phyloP scores from a whole-genome alignment of 1,140 invertebrate genomes.

The Tigriopus japonicus region DNA sequence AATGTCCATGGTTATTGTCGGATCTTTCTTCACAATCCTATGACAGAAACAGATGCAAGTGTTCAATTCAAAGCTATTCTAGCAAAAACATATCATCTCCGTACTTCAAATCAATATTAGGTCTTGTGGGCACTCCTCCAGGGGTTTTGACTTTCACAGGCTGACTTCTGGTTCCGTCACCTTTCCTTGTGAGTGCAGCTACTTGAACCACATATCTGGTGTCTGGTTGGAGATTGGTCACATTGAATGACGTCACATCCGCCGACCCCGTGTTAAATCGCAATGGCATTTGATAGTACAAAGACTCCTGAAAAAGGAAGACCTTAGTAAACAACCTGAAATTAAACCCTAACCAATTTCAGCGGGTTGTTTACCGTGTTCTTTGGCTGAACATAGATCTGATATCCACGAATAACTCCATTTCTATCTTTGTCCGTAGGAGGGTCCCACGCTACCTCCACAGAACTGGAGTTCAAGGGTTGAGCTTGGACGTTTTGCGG shows the following conservation, averaged over 20 bases:
- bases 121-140: constrained; percentile 73
- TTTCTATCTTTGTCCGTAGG: constrained; percentile 74
- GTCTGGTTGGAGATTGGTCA: constrained; percentile 73
- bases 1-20: constrained; percentile 61
- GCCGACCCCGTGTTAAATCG: constrained; percentile 57
- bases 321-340: background rate
- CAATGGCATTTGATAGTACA: constrained; percentile 17
- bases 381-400: constrained; percentile 74
- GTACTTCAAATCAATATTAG: constrained; percentile 65
- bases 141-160: constrained; percentile 66
- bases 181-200: constrained; percentile 77
- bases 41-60: constrained; percentile 1
- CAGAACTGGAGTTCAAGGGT: constrained; percentile 75
- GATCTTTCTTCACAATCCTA: constrained; percentile 58
- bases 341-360: background rate
- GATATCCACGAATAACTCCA: constrained; percentile 89
- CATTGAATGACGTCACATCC: constrained; percentile 52
- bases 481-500: constrained; percentile 70
- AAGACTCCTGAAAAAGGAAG: background rate
- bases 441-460: constrained; percentile 76
- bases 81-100: constrained; percentile 20
- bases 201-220: constrained; percentile 53
- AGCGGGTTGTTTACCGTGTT: constrained; percentile 44
- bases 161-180: constrained; percentile 70
- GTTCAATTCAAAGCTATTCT: constrained; percentile 16